These are phyloP conservation scores for Phortica okadai DNA, from an alignment of 2,888 invertebrate species.

Conservation along the genomic window DNA sequence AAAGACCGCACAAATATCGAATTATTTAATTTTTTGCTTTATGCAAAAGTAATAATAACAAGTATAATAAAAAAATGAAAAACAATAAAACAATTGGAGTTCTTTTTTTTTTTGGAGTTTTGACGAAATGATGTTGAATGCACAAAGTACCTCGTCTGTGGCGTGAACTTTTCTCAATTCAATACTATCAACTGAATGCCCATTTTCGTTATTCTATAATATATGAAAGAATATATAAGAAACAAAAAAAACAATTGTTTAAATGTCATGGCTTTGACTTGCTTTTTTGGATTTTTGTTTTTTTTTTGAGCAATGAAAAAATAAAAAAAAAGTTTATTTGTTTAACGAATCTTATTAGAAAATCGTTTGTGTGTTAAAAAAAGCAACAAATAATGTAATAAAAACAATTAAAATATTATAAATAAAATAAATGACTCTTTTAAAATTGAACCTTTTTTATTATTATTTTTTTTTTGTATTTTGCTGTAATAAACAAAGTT, in stretches of 20 bases:
- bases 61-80: slow-evolving; percentile 48
- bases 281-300: neutral
- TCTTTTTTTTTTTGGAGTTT: slow-evolving; percentile 43
- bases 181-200: slow-evolving; percentile 77
- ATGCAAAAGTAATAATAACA: slow-evolving; percentile 56
- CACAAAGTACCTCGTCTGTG: slow-evolving; percentile 78
- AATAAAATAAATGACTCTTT: slow-evolving; percentile 27
- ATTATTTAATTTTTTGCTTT: slow-evolving; percentile 48
- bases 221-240: slow-evolving; percentile 64
- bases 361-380: neutral
- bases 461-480: slow-evolving; percentile 36
- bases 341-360: neutral
- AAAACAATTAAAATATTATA: slow-evolving; percentile 18
- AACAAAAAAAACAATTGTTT: slow-evolving; percentile 64
- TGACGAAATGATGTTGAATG: slow-evolving; percentile 56
- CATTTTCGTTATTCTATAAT: slow-evolving; percentile 76
- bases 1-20: slow-evolving; percentile 59
- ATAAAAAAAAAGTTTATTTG: slow-evolving; percentile 18
- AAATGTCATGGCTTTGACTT: slow-evolving; percentile 46
- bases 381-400: slow-evolving; percentile 30
- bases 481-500: slow-evolving; percentile 58
- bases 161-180: slow-evolving; percentile 78
- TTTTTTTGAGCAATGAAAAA: slow-evolving; percentile 32
- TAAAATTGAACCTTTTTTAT: neutral
- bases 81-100: slow-evolving; percentile 49